These are phyloP conservation scores for Rousettus leschenaultii DNA, from an alignment of 2,113 vertebrate species.

Conservation along the genomic window DNA sequence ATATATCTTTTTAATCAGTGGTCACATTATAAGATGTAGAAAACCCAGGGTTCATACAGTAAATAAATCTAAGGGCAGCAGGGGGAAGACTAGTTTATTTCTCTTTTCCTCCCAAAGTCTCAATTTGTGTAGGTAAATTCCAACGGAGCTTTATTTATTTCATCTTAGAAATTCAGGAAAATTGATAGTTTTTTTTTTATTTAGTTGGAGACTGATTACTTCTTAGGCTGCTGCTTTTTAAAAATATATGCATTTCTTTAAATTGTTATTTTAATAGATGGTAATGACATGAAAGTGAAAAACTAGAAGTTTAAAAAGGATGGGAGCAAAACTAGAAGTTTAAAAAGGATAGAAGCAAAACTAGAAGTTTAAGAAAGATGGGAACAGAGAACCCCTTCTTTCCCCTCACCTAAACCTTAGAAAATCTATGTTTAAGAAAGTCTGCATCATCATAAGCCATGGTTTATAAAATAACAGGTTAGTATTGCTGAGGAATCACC, in stretches of 20 bases:
- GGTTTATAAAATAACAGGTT: conserved; percentile 1
- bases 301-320: neutral
- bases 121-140: conserved; percentile 61
- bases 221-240: neutral
- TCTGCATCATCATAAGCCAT: neutral
- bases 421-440: neutral
- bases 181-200: conserved; percentile 53
- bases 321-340: neutral
- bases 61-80: conserved; percentile 46
- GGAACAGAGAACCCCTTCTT: neutral
- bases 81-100: conserved; percentile 34
- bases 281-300: neutral
- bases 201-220: conserved; percentile 26
- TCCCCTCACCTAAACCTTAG: neutral
- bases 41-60: conserved; percentile 20
- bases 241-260: neutral
- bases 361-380: neutral
- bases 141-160: conserved; percentile 56
- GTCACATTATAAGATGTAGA: conserved; percentile 31
- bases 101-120: neutral
- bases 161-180: conserved; percentile 55
- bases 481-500: neutral
- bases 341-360: neutral
- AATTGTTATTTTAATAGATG: conserved; percentile 24
- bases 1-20: conserved; percentile 58